phyloP scores from a whole-genome alignment of 2,113 vertebrate species.

The Hippocampus barbouri region DNA sequence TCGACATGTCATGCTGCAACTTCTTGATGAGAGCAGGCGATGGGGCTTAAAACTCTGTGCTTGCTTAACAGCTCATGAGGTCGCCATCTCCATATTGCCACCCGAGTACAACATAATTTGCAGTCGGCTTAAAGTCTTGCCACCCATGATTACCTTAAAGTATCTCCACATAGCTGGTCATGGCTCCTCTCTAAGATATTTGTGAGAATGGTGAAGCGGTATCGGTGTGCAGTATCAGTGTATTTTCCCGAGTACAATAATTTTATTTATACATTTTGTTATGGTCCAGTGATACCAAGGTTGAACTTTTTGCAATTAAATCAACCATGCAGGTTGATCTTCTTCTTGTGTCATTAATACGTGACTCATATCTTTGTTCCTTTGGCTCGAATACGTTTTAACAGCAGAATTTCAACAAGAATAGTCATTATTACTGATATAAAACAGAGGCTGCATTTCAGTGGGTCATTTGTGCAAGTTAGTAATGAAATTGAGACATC shows the following conservation, averaged over 20 bases:
- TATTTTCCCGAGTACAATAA: neutral
- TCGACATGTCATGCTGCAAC: too few species aligned
- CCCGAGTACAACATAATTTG: too few species aligned
- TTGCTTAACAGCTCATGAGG: neutral
- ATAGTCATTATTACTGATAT: neutral
- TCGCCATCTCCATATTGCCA: too few species aligned
- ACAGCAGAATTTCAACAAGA: conserved; percentile 12
- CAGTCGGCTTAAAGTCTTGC: neutral
- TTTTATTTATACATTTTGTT: neutral
- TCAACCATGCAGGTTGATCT: neutral
- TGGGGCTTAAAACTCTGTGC: neutral
- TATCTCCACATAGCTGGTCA: neutral
- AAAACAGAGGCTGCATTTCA: conserved; percentile 16
- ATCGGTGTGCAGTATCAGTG: neutral
- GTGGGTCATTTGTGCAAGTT: conserved; percentile 7
- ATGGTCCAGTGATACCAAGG: neutral
- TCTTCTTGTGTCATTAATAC: neutral
- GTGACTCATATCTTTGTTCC: conserved; percentile 9
- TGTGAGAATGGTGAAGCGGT: neutral
- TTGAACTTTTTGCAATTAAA: neutral
- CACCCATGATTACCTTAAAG: neutral
- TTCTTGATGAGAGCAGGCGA: too few species aligned
- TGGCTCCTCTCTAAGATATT: neutral
- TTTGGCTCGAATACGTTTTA: conserved; percentile 5
- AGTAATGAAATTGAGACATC: conserved; percentile 11